Conservation (phyloP, 1,140 invertebrate genomes). For the Oppia nitens region DNA sequence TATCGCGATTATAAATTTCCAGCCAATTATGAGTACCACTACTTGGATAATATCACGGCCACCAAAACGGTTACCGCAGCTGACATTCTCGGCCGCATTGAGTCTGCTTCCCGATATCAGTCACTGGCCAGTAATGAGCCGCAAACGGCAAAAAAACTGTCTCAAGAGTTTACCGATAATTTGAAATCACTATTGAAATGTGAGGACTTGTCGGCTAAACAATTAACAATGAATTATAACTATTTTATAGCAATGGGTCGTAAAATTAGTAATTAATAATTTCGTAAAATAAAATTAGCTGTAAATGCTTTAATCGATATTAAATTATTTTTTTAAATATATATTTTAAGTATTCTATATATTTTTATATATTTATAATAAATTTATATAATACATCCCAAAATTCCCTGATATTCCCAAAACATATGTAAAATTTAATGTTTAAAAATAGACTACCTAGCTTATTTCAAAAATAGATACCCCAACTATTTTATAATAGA, state of each 20-base stretch:
- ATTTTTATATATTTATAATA: too few species aligned
- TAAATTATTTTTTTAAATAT: too few species aligned
- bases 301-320: too few species aligned
- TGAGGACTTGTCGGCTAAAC: neutral
- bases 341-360: too few species aligned
- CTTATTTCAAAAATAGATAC: too few species aligned
- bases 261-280: too few species aligned
- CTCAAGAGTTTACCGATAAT: neutral
- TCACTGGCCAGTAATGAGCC: neutral
- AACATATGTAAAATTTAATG: too few species aligned
- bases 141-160: neutral
- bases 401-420: too few species aligned
- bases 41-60: neutral
- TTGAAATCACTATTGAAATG: neutral
- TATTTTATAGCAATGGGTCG: neutral
- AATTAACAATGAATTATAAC: neutral
- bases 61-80: neutral
- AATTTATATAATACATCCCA: too few species aligned
- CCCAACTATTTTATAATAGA: too few species aligned
- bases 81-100: neutral
- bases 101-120: neutral
- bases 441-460: too few species aligned
- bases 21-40: neutral
- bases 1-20: constrained; percentile 1
- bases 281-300: too few species aligned